phyloP scores from a whole-genome alignment of 2,113 vertebrate genomes.

The Cyprinodon variegatus region DNA sequence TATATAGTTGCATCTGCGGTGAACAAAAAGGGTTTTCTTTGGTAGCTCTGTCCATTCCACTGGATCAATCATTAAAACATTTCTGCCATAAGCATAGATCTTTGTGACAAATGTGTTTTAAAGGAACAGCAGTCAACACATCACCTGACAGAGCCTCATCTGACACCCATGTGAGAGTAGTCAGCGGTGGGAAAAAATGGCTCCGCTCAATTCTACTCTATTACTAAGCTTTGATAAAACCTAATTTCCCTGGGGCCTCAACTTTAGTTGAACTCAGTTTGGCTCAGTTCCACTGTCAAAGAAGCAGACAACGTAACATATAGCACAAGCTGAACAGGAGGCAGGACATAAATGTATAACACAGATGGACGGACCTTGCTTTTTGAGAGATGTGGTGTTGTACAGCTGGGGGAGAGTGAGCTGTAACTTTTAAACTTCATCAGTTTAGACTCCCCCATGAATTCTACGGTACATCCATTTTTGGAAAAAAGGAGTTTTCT shows the following conservation, averaged over 20 bases:
- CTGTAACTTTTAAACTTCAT: slow-evolving; percentile 62
- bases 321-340: slow-evolving; percentile 35
- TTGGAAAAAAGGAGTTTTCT: slow-evolving; percentile 55
- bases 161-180: slow-evolving; percentile 10
- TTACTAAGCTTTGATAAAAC: slow-evolving; percentile 69
- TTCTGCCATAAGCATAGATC: slow-evolving; percentile 44
- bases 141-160: slow-evolving; percentile 41
- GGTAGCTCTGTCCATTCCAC: background rate
- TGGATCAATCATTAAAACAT: background rate
- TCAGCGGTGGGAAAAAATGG: slow-evolving; percentile 41
- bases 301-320: slow-evolving; percentile 58
- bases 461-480: slow-evolving; percentile 63
- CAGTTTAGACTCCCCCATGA: slow-evolving; percentile 52
- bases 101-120: slow-evolving; percentile 51
- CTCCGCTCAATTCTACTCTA: slow-evolving; percentile 55
- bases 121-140: slow-evolving; percentile 13
- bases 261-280: slow-evolving; percentile 60
- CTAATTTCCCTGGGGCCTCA: slow-evolving; percentile 71
- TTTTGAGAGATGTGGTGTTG: slow-evolving; percentile 39
- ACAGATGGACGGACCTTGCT: slow-evolving; percentile 16
- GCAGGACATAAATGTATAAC: slow-evolving; percentile 22
- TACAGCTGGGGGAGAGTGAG: slow-evolving; percentile 41
- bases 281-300: slow-evolving; percentile 50
- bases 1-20: background rate
- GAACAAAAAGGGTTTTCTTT: background rate